Evolutionary conservation across 1,140 invertebrate species (phyloP).

Genomic region (Chironomus tepperi): DNA sequence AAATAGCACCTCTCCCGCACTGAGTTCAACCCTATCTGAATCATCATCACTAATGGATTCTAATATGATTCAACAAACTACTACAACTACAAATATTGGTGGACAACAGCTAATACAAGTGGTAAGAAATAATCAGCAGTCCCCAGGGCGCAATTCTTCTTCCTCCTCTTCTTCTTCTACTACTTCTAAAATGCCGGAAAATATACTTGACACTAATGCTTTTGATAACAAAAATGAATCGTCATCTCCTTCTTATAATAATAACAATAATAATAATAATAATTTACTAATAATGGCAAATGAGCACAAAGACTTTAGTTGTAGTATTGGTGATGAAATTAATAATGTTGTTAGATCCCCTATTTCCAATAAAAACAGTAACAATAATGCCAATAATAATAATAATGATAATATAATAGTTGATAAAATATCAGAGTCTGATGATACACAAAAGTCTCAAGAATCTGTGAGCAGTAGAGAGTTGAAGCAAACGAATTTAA

Average conservation of each 20-base stretch:
- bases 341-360: neutral
- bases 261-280: neutral
- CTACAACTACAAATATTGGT: neutral
- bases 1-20: constrained; percentile 20
- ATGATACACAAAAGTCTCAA: constrained; percentile 1
- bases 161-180: constrained; percentile 4
- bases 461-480: neutral
- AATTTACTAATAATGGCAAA: constrained; percentile 20
- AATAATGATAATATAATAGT: neutral
- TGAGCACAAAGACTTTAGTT: constrained; percentile 22
- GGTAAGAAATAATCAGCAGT: constrained; percentile 21
- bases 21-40: constrained; percentile 18
- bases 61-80: neutral
- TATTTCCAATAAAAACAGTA: neutral
- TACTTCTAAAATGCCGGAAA: constrained; percentile 10
- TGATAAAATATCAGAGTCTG: constrained; percentile 17
- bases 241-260: neutral
- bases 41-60: constrained; percentile 2
- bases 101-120: neutral
- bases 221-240: constrained; percentile 13
- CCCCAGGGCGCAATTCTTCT: neutral
- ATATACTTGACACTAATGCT: constrained; percentile 19
- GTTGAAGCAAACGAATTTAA: neutral
- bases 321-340: constrained; percentile 21
- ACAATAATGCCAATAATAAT: too few species aligned